Evolutionary conservation across 2,888 invertebrate genomes (phyloP).

Genomic region (Eulithis prunata): DNA sequence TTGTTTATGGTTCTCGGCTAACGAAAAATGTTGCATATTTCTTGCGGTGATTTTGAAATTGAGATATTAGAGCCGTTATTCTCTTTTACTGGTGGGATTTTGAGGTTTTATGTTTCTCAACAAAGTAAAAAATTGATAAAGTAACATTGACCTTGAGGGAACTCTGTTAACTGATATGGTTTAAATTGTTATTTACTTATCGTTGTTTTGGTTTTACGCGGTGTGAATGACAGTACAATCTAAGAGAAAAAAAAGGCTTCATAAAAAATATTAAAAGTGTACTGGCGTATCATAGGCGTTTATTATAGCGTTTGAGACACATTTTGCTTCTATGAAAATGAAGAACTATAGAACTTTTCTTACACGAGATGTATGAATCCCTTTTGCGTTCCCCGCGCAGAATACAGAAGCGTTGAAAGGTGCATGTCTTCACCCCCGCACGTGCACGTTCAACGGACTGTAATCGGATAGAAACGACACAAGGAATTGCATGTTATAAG

Average conservation of each 20-base stretch:
- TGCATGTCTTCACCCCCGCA: slow-evolving; percentile 31
- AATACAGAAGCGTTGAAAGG: slow-evolving; percentile 26
- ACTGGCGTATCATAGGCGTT: too few species aligned
- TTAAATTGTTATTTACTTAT: background rate
- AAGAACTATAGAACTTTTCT: too few species aligned
- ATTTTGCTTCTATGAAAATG: too few species aligned
- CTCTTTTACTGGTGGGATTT: slow-evolving; percentile 24
- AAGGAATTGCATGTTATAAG: slow-evolving; percentile 22
- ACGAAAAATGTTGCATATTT: slow-evolving; percentile 48
- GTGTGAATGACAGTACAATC: background rate
- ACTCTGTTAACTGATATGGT: slow-evolving; percentile 1
- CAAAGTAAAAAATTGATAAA: background rate
- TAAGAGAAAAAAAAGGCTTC: background rate
- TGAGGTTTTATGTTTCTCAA: slow-evolving; percentile 2
- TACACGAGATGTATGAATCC: background rate
- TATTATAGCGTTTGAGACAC: too few species aligned
- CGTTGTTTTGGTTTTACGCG: background rate
- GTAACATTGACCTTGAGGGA: slow-evolving; percentile 5
- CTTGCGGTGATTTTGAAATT: slow-evolving; percentile 46
- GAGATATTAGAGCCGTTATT: slow-evolving; percentile 45
- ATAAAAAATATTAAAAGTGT: too few species aligned
- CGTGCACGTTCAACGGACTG: slow-evolving; percentile 34
- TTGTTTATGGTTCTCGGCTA: slow-evolving; percentile 60
- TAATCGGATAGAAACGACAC: slow-evolving; percentile 39
- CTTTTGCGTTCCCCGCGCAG: slow-evolving; percentile 10